Base-by-base conservation (phyloP, 2,888 invertebrate species). In the Acrocyrtus sp. region DNA sequence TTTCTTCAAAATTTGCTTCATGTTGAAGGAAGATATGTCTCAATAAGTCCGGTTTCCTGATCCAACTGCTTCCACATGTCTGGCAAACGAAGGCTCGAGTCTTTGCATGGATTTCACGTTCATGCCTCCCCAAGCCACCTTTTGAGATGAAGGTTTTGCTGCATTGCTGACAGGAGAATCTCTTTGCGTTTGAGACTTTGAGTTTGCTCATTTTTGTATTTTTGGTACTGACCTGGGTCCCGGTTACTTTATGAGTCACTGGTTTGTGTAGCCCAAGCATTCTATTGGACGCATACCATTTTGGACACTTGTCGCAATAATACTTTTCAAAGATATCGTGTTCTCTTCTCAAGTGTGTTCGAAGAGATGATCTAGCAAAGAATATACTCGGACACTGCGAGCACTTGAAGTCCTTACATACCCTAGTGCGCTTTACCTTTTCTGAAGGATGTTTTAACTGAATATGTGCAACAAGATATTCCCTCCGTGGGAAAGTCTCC, bases 381-480 rank as follows among this genome's bases (percentile, higher is more conserved):
- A 62, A 62, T 22, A 51, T 62, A 6, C 24, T 51, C 8, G 62
- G 26, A 27, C 62, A 62, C n/a, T n/a, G 19, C 3, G 43, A 12
- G 26, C 62, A 62, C 19, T 61, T 39, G 26, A 3, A 27, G 3
- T 41, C 12, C n/a, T 21, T 19, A 17, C 19, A 12, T 58, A 5
- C 21, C 5, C 24, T 45, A 8, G 5, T n/a, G 19, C 5, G 50
- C 5, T 45, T 5, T 26, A 12, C 1, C 4, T 10, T 19, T 22
- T 15, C 1, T 5, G 29, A 22, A 4, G 48, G 34, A n/a, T 61
- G 61, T 4, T 22, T 48, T 12, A 47, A 17, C 24, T 41, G 2
- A 21, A 63, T 45, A 26, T 63, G 63, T 24, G n/a, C 6, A 2
- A 51, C n/a, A 4, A 63, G 24, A 45, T 63, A 54, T n/a, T 53